phyloP scores from a whole-genome alignment of 2,888 invertebrate species.

The Spilosoma lubricipeda region DNA sequence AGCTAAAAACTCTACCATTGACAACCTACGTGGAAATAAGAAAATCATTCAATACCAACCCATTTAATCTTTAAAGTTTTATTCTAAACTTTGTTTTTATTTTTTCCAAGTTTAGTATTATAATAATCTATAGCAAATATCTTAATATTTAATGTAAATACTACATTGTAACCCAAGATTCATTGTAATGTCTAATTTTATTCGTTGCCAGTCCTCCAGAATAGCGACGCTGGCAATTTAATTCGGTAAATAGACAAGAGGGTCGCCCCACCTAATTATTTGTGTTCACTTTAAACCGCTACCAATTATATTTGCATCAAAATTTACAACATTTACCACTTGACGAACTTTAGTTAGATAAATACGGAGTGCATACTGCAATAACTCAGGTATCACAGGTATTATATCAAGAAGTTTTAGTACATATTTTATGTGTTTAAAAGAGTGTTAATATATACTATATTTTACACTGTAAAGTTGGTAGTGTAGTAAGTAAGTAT shows the following conservation, averaged over 20 bases:
- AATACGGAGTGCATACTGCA: neutral
- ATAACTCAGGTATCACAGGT: neutral
- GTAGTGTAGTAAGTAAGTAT: neutral
- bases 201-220: constrained; percentile 45
- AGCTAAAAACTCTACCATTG: no score
- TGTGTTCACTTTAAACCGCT: constrained; percentile 70
- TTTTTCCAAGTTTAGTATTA: neutral
- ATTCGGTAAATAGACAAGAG: constrained; percentile 61
- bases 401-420: no score
- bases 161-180: neutral
- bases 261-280: constrained; percentile 69
- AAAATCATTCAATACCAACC: neutral
- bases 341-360: neutral
- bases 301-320: constrained; percentile 64
- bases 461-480: neutral
- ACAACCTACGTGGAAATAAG: no score
- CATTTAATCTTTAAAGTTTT: neutral
- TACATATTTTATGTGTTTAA: neutral
- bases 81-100: neutral
- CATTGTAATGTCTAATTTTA: neutral
- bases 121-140: neutral
- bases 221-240: constrained; percentile 48
- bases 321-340: constrained; percentile 8
- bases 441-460: neutral
- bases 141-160: neutral